Percentiles rank a stretch among this genome's conserved stretches.
phyloP scores from a whole-genome alignment of 2,797 vertebrate species.

The Myotis findleyi region DNA sequence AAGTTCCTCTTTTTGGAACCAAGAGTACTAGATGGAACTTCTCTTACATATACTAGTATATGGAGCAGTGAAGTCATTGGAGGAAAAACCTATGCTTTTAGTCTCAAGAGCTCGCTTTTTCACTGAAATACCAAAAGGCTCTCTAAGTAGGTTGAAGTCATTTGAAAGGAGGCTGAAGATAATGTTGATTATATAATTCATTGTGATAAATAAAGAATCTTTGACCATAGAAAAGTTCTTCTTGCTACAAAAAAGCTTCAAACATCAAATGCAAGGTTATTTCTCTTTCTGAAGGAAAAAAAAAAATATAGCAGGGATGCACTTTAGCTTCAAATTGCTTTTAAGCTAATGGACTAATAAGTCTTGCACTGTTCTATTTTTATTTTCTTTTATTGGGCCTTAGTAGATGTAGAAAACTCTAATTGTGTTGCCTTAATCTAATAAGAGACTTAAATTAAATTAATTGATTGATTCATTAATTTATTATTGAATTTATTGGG shows the following conservation, averaged over 20 bases:
- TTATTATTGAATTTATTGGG: not conserved
- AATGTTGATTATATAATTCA: conserved; percentile 58
- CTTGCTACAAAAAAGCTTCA: conserved; percentile 52
- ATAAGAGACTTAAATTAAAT: conserved; percentile 41
- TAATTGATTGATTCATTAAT: not conserved
- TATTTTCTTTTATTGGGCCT: not conserved
- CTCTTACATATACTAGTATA: not conserved
- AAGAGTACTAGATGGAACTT: not conserved
- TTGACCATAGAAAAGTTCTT: conserved; percentile 35
- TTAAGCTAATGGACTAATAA: conserved; percentile 39
- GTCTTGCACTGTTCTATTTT: conserved; percentile 52
- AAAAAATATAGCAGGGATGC: not conserved
- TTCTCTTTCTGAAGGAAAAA: not conserved
- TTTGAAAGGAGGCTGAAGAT: conserved; percentile 57
- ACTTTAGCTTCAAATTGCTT: conserved; percentile 48
- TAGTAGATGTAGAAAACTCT: conserved; percentile 43
- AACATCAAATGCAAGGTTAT: conserved; percentile 52
- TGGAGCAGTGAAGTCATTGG: not conserved
- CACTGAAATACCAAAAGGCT: not conserved
- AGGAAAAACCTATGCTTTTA: not conserved
- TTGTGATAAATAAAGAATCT: conserved; percentile 57
- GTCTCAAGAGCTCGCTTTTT: conserved; percentile 10
- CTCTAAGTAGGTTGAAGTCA: conserved; percentile 32
- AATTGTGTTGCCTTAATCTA: conserved; percentile 58
- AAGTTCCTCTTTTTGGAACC: not conserved